phyloP scores from a whole-genome alignment of 2,113 vertebrate species.

The Acanthisitta chloris region DNA sequence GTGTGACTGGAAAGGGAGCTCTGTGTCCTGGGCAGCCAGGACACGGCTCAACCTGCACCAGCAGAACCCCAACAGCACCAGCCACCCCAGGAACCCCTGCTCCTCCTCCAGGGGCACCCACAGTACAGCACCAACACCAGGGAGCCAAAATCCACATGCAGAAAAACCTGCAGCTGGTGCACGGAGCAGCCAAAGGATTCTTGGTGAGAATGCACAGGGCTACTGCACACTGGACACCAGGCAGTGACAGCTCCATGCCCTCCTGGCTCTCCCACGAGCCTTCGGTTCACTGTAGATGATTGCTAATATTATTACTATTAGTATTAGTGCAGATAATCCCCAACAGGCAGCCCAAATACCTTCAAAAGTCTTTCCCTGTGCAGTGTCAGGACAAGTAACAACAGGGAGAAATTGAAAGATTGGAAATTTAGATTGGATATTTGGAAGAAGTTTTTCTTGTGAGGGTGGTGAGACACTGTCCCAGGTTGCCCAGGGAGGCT shows the following conservation, averaged over 20 bases:
- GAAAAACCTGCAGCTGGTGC: background rate
- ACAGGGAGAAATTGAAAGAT: too few relatives aligned
- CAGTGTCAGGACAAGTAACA: too few relatives aligned
- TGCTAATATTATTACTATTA: background rate
- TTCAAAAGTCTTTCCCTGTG: too few relatives aligned
- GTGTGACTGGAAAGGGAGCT: background rate
- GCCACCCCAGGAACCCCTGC: background rate
- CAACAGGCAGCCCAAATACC: background rate
- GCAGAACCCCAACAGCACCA: background rate
- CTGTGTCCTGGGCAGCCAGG: background rate
- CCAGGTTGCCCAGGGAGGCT: too few relatives aligned
- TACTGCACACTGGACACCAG: background rate
- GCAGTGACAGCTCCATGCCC: accelerated
- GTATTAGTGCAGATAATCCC: background rate
- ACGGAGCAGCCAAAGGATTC: background rate
- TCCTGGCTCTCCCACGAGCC: background rate
- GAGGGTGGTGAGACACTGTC: too few relatives aligned
- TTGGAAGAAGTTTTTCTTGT: too few relatives aligned
- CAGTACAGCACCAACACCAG: accelerated
- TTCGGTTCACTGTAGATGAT: background rate
- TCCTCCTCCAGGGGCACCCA: background rate
- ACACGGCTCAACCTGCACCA: background rate
- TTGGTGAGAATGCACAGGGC: background rate
- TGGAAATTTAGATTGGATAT: too few relatives aligned
- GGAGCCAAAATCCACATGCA: background rate